Conservation (phyloP, 2,797 vertebrate species). For the Pangasius djambal region DNA sequence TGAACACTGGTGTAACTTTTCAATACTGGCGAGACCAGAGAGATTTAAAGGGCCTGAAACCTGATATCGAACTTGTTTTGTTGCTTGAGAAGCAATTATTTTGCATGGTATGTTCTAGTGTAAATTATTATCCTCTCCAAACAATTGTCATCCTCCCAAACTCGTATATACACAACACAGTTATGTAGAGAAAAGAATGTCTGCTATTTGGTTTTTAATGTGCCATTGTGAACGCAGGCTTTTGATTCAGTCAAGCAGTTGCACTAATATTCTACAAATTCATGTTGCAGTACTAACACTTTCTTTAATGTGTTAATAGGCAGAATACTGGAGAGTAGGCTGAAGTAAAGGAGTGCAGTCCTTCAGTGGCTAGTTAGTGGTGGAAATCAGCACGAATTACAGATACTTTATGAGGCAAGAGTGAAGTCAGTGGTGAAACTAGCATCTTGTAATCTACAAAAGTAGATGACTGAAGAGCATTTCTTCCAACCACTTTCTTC, state of each 20-base stretch:
- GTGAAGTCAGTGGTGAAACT: background rate
- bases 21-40: background rate
- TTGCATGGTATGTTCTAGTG: background rate
- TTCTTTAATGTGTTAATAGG: background rate
- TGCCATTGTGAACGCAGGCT: background rate
- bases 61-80: conserved; percentile 9
- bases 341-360: background rate
- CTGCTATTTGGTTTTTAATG: background rate
- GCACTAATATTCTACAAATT: background rate
- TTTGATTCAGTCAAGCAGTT: background rate
- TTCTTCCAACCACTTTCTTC: background rate
- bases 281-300: background rate
- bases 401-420: background rate
- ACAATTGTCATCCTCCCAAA: background rate
- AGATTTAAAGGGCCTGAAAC: background rate
- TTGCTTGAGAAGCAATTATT: conserved; percentile 21
- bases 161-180: background rate
- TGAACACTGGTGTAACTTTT: conserved; percentile 9
- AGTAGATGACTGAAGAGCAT: background rate
- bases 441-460: background rate
- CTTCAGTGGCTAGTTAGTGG: background rate
- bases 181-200: background rate
- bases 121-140: background rate
- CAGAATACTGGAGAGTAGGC: background rate
- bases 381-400: background rate